Evolutionary conservation across 2,888 invertebrate species (phyloP).

Genomic region (Baronia brevicornis): DNA sequence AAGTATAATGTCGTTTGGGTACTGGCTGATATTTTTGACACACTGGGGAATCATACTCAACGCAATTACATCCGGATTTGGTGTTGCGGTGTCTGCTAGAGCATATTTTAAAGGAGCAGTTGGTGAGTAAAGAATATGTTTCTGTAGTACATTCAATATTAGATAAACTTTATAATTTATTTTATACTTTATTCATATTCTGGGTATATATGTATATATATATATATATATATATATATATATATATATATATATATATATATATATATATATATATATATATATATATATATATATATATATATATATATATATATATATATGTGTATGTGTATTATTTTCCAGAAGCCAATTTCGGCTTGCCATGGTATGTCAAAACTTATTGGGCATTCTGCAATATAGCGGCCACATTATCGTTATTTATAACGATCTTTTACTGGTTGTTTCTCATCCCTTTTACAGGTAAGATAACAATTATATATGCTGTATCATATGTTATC

Average conservation of each 20-base stretch:
- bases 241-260: no score
- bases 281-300: no score
- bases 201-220: not conserved
- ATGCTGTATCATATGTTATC: constrained; percentile 2
- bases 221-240: no score
- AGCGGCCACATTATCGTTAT: constrained; percentile 47
- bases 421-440: constrained; percentile 63
- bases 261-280: no score
- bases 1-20: constrained; percentile 18
- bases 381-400: constrained; percentile 56
- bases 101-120: constrained; percentile 35
- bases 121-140: constrained; percentile 38
- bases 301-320: no score
- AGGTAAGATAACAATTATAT: constrained; percentile 29
- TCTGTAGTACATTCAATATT: not conserved
- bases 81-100: constrained; percentile 35
- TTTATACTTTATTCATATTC: no score
- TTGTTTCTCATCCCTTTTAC: constrained; percentile 33
- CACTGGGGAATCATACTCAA: constrained; percentile 57
- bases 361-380: constrained; percentile 48
- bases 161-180: not conserved
- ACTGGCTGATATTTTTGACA: constrained; percentile 56
- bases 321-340: constrained; percentile 16
- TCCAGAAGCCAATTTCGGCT: constrained; percentile 44
- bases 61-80: constrained; percentile 39